A percentile compares a stretch with the other conserved stretches of the same genome.
Conservation (phyloP, 2,888 invertebrate species). For the Xanthostigma xanthostigma region DNA sequence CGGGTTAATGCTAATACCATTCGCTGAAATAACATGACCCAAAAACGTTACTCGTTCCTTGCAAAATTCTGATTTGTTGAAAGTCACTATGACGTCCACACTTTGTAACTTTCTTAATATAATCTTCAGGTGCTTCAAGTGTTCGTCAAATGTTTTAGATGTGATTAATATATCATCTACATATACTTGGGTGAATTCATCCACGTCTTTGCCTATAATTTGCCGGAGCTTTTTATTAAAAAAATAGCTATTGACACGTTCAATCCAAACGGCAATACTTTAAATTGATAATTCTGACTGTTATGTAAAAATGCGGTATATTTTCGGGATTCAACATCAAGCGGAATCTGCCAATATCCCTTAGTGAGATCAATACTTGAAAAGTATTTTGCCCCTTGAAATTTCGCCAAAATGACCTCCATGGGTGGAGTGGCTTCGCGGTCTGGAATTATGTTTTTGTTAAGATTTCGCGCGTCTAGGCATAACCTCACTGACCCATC, state of each 20-base stretch:
- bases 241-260: slow-evolving; percentile 3
- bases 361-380: slow-evolving; percentile 4
- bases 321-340: not conserved
- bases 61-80: not conserved
- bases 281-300: slow-evolving; percentile 2
- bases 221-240: not conserved
- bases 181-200: not conserved
- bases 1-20: not conserved
- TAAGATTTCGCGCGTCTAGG: slow-evolving; percentile 3
- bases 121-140: not conserved
- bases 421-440: too few species aligned
- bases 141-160: not conserved
- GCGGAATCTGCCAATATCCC: slow-evolving; percentile 3
- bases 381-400: not conserved
- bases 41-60: not conserved
- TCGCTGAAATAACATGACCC: not conserved
- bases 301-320: slow-evolving; percentile 5
- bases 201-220: slow-evolving; percentile 1
- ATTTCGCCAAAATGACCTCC: not conserved
- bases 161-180: slow-evolving; percentile 1
- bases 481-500: slow-evolving; percentile 1
- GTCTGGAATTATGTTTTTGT: not conserved
- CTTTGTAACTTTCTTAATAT: not conserved
- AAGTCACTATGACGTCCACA: not conserved
- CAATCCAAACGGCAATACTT: slow-evolving; percentile 5